Evolutionary conservation across 1,140 invertebrate species (phyloP), one percentile per base, ranked within the genome.

Genomic region (Rhynchophorus ferrugineus): DNA sequence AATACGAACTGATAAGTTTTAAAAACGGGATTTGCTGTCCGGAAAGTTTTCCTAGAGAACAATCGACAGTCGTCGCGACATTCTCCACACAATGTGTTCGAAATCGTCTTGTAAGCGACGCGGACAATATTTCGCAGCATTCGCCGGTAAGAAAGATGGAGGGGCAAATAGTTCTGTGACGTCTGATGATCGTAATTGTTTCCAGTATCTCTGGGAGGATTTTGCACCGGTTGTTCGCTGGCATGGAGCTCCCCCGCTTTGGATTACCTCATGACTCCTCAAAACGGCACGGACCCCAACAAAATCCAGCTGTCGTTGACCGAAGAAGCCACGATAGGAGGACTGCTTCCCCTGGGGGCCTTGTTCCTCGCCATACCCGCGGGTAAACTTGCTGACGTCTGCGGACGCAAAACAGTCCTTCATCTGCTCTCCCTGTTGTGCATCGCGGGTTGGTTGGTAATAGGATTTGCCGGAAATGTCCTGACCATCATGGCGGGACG

Each of bases 161-260:
- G n/a, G n/a, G n/a, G n/a, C n/a, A n/a, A n/a, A n/a, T n/a, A n/a
- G n/a, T n/a, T n/a, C n/a, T n/a, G n/a, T n/a, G n/a, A n/a, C n/a
- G n/a, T n/a, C n/a, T n/a, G n/a, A n/a, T n/a, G n/a, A n/a, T n/a
- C n/a, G 24, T n/a, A 42, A 65, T 57, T 48, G 60, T 50, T 69
- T 72, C 21, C 72, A 89, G 87, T 82, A 19, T 84, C 82, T 1
- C 66, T 87, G 17, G 78, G 83, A 13, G 80, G 85, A 0, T 75
- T 88, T 14, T 75, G 78, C 6, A 80, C 80, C 0, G 86, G 86
- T 8, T 84, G 80, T 0, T 82, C 80, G 1, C 61, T 92, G 2
- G 85, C 83, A 9, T 93, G 89, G 86, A 85, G 87, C 0, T 86
- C 88, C 1, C 86, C 89, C 7, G 84, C 85, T 0, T 63, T 89